Evolutionary conservation across 2,888 invertebrate genomes (phyloP), one percentile per base, ranked within the genome.

Genomic region (Euproctis similis): DNA sequence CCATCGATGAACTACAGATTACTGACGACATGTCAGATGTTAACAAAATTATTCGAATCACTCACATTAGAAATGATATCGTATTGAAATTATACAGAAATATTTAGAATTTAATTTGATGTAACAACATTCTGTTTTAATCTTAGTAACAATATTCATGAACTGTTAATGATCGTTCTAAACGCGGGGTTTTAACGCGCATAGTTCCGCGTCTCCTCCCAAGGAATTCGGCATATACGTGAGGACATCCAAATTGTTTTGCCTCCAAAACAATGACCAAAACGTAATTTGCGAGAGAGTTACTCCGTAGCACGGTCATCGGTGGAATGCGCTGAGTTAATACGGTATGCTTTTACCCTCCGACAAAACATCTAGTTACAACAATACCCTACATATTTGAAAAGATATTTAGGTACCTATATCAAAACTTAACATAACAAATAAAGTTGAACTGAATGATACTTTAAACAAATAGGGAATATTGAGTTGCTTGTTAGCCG

Each of bases 241-340:
- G 70, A 63, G 59, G 56, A 62, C 63, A 70, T 67, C 61, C 59
- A 63, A 74, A 74, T 71, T 69, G 68, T 70, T 68, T n/a, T 59
- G 57, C 54, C 54, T 59, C 50, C n/a, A 50, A 53, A 57, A 59
- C 57, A 48, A 59, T 49, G 53, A 53, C 51, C 56, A 42, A n/a
- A 32, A 42, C 45, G 61, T 60, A 59, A 67, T 69, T 72, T 62
- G 58, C 44, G 58, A 59, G n/a, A n/a, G 46, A 59, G 65, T 65
- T 55, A 65, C 62, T 61, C 54, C 46, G 29, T 17, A 26, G 28
- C 12, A 53, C 53, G 51, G 59, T 51, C 59, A 62, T 56, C 43
- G 53, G 29, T 25, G 61, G 65, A 68, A 69, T 74, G 47, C 42
- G 59, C 59, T 47, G 63, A 55, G 57, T 56, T 53, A 48, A 45